Evolutionary conservation across 2,888 invertebrate species (phyloP), one percentile per base, ranked within the genome.

Genomic region (Hydrotaea cyrtoneurina): DNA sequence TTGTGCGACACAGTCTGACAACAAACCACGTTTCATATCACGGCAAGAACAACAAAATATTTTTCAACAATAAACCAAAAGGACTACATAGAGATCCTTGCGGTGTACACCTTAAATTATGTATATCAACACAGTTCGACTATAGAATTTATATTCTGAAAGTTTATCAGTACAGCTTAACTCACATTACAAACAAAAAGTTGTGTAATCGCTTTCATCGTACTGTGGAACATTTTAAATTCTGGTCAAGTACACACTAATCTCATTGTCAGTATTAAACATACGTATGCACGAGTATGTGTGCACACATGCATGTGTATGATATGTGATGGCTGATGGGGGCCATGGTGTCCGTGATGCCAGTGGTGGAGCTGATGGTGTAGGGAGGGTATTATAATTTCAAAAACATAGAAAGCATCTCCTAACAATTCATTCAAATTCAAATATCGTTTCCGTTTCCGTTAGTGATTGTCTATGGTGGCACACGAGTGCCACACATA

Each of bases 181-280:
- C 46, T 46, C 46, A 2, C 46, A 46, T 46, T 46, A 46, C 46
- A 55, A 15, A n/a, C 2, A 50, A 55, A 80, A 69, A 74, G 26
- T 36, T 55, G 10, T 82, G 57, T 82, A 76, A 78, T 74, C 80
- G 43, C 55, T 39, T 71, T 57, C 55, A 39, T 19, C 78, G 17
- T 64, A 5, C 7, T 13, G 2, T n/a, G 17, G n/a, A 13, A 53
- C 43, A 83, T 78, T 86, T 75, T 73, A 82, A 83, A 86, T 85
- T 85, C 85, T 11, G 78, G 50, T 83, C 80, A 83, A 80, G 76
- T 75, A 78, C 62, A 73, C 75, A 76, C 78, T 55, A 64, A 83
- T 74, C 53, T 83, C 71, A 72, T 78, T 78, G 77, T 82, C 78
- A 74, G 77, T 66, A 23, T 57, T 46, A 26, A 15, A n/a, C 17